Evolutionary conservation across 2,113 vertebrate species (phyloP), one percentile per base, ranked within the genome.

Genomic region (Pavo muticus): DNA sequence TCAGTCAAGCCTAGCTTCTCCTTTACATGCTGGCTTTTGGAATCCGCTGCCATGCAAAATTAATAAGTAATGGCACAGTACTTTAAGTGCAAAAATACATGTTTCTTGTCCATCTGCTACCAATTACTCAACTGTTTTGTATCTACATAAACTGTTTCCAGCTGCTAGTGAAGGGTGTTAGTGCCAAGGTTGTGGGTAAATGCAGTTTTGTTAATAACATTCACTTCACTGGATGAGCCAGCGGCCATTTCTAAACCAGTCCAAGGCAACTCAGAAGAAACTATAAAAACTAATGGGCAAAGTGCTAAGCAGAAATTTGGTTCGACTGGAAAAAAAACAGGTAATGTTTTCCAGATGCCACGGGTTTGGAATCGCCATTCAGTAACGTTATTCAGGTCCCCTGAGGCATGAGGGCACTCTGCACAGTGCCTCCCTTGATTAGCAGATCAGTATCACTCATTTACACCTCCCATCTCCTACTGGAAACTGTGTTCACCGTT

Each of bases 21-120:
- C 76, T 84, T 92, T 74, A 59, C 70, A 76, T 63, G 54, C 63
- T 73, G 63, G 48, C 54, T 92, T 74, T 76, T 65, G 23, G 77
- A 93, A 86, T 82, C 42, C 93, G 83, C 20, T 84, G 87, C 27
- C 75, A 95, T 91, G 70, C 35, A 96, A 97, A 93, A 96, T 95
- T 94, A 65, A 93, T 61, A 54, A 96, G 74, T 37, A 81, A 73
- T 48, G 35, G 57, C 13, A 76, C 29, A 91, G 90, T 50, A 70
- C 37, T 87, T 90, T 20, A 86, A 88, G 74, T 24, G 57, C 48
- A 94, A 69, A 89, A 88, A 67, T 12, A 40, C 17, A 47, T 17
- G 11, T 1, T 27, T 84, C 65, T 77, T 89, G 44, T 68, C 87
- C 85, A 91, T 84, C 93, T 94, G 87, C 63, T 87, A 68, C 71